Evolutionary conservation across 2,888 invertebrate genomes (phyloP), one percentile per base, ranked within the genome.

Genomic region (Hoplodrina ambigua): DNA sequence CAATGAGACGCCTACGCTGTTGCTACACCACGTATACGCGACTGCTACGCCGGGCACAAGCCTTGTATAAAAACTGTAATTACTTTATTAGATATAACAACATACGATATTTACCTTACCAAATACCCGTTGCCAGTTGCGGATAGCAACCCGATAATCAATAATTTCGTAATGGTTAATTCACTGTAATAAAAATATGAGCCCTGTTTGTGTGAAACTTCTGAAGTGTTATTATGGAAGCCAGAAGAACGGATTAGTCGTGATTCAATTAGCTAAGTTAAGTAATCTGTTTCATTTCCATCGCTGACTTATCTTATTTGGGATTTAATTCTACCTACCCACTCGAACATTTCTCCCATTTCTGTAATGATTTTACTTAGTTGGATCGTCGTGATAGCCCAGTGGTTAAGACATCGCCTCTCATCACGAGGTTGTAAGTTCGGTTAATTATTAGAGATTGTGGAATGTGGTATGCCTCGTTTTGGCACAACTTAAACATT

Each of bases 211-310:
- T 41, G 53, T 50, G 46, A 64, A 46, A 71, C 53, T 71, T 66
- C 20, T 61, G 64, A 52, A 44, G 52, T 57, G 49, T 64, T 58
- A 70, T 68, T 70, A 68, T 50, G 55, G 37, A 69, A 71, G 57
- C 60, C 46, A 74, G 66, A 70, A 64, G 69, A 70, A 64, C 55
- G 64, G 62, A 72, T 74, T 69, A 72, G 49, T 33, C 25, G 52
- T 78, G 67, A 74, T 71, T 76, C 73, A 78, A 84, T 84, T 81
- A 76, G 57, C 69, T 58, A 69, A 78, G 55, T 72, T 65, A 74
- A 78, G 72, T 72, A 69, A 75, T 46, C 57, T 69, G 58, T 56
- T 73, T 68, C 50, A 66, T 73, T 75, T 58, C 60, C 65, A 54
- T 58, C 65, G 71, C 64, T 75, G 61, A 52, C 70, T 58, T 73